Evolutionary conservation across 2,113 vertebrate genomes (phyloP).

Genomic region (Danio rerio): DNA sequence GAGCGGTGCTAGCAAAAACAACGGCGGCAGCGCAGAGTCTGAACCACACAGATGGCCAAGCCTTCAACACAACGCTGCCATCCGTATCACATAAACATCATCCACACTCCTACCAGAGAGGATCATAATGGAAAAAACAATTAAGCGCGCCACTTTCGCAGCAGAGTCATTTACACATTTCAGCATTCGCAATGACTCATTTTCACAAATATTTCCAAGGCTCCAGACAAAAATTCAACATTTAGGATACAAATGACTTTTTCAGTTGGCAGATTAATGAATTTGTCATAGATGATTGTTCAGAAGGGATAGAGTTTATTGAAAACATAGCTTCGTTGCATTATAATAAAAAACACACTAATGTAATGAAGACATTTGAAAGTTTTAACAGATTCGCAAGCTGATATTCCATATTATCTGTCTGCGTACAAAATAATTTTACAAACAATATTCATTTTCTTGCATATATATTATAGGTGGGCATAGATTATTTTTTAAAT

Average conservation of each 20-base stretch:
- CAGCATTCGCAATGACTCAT: conserved; percentile 55
- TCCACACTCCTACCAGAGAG: conserved; percentile 58
- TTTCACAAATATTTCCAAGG: conserved; percentile 9
- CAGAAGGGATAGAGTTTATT: background rate
- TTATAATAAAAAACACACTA: no score
- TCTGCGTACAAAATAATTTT: no score
- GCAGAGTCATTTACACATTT: conserved; percentile 60
- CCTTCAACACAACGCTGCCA: conserved; percentile 60
- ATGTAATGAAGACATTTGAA: no score
- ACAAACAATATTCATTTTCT: no score
- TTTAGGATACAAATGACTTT: conserved; percentile 3
- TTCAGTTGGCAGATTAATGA: background rate
- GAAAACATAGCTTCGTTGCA: background rate
- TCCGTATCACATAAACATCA: conserved; percentile 69
- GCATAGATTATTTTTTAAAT: no score
- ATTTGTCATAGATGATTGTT: background rate
- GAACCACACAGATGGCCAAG: conserved; percentile 67
- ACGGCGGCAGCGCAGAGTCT: conserved; percentile 3
- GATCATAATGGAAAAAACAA: conserved; percentile 70
- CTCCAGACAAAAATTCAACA: background rate
- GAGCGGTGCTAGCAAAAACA: conserved; percentile 19
- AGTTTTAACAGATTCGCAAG: background rate
- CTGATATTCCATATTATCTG: no score
- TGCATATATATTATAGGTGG: no score
- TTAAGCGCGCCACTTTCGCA: conserved; percentile 64